A percentile compares a stretch with the other conserved stretches of the same genome.
Conservation (phyloP, 2,113 vertebrate genomes). For the Phrynosoma platyrhinos region DNA sequence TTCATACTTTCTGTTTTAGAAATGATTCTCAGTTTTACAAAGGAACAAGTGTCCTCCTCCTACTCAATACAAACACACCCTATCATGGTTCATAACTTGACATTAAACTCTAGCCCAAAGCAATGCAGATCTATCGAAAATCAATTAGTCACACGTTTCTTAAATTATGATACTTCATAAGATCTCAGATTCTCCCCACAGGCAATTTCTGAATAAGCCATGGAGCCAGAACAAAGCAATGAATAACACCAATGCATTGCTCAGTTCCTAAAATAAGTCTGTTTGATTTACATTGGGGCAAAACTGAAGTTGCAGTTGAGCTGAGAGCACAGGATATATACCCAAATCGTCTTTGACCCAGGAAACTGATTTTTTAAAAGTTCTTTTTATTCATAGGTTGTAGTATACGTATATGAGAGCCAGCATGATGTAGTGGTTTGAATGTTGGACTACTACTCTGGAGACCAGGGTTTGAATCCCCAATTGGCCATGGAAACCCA, state of each 20-base stretch:
- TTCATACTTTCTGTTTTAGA: background rate
- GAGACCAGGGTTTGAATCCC: too few relatives aligned
- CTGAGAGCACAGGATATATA: background rate
- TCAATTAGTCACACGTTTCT: conserved; percentile 24
- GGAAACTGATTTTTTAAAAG: background rate
- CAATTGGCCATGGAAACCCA: too few relatives aligned
- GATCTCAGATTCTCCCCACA: background rate
- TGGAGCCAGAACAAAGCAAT: background rate
- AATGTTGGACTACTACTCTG: too few relatives aligned
- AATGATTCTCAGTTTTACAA: background rate
- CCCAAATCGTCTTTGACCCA: too few relatives aligned
- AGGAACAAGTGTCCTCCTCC: background rate
- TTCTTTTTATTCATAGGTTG: background rate
- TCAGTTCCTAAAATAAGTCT: background rate
- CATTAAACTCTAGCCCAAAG: background rate
- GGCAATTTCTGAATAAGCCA: background rate
- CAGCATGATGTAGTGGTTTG: too few relatives aligned
- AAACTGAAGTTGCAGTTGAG: background rate
- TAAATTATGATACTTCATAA: conserved; percentile 7
- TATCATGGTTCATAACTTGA: background rate
- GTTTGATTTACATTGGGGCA: background rate
- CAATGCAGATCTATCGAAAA: background rate
- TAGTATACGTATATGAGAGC: background rate
- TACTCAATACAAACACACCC: background rate
- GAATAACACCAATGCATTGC: background rate